Evolutionary conservation across 1,140 invertebrate genomes (phyloP).

Genomic region (Melanaphis sacchari): DNA sequence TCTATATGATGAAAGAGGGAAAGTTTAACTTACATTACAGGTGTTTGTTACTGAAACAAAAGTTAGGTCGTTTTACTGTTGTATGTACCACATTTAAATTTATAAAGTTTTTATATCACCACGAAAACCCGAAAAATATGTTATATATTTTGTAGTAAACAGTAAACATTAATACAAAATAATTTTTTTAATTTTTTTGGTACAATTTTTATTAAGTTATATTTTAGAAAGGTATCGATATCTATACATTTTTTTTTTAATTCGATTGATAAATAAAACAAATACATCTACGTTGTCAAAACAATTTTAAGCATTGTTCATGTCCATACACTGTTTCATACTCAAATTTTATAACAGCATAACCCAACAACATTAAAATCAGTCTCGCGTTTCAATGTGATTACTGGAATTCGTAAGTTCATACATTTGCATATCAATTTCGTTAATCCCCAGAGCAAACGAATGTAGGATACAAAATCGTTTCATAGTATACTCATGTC

Average conservation of each 20-base stretch:
- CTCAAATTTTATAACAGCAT: background rate
- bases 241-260: background rate
- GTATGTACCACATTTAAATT: background rate
- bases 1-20: background rate
- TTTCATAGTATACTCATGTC: background rate
- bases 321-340: background rate
- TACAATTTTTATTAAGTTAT: background rate
- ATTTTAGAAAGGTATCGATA: background rate
- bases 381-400: constrained; percentile 39
- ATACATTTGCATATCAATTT: constrained; percentile 48
- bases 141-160: background rate
- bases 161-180: background rate
- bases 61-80: constrained; percentile 9
- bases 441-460: background rate
- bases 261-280: background rate
- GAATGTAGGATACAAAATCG: background rate
- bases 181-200: background rate
- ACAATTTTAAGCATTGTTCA: background rate
- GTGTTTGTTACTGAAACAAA: constrained; percentile 43
- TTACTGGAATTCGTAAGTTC: constrained; percentile 31
- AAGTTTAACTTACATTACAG: constrained; percentile 47
- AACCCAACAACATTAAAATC: constrained; percentile 12
- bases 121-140: background rate
- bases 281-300: background rate
- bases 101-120: constrained; percentile 37